A percentile compares a stretch with the other conserved stretches of the same genome.
Evolutionary conservation across 2,797 vertebrate genomes (phyloP).

Genomic region (Sebastes dallii): DNA sequence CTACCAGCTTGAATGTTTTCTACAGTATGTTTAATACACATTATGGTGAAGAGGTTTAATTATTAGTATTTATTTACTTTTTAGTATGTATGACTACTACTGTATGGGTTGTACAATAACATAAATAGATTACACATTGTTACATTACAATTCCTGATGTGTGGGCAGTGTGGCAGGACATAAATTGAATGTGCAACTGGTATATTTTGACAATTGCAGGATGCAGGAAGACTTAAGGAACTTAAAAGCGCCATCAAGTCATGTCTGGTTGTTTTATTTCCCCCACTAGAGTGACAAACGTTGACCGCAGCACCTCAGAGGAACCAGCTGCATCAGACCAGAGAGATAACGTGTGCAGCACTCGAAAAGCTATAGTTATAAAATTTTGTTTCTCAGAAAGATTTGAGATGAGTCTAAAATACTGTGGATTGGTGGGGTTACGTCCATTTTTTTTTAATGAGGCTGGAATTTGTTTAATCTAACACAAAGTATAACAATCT

Average conservation of each 20-base stretch:
- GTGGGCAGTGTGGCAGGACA: background rate
- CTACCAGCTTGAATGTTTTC: background rate
- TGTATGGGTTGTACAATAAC: background rate
- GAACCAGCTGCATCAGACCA: background rate
- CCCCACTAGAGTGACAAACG: background rate
- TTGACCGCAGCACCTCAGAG: background rate
- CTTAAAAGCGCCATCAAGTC: background rate
- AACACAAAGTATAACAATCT: too few relatives aligned
- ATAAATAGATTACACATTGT: background rate
- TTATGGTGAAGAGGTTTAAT: too few relatives aligned
- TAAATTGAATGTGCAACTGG: background rate
- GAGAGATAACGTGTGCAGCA: background rate
- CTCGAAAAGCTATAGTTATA: background rate
- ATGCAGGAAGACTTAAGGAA: background rate
- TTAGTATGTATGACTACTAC: background rate
- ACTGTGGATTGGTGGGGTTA: background rate
- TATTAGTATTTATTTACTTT: too few relatives aligned
- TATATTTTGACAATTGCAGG: background rate
- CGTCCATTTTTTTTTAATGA: accelerated
- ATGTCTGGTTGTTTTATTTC: background rate
- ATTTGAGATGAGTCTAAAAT: background rate
- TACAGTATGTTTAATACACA: background rate
- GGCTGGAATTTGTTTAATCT: too few relatives aligned
- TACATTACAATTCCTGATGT: background rate
- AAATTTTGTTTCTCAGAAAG: background rate